Evolutionary conservation across 2,888 invertebrate genomes (phyloP).

Genomic region (Brachyptera risi): DNA sequence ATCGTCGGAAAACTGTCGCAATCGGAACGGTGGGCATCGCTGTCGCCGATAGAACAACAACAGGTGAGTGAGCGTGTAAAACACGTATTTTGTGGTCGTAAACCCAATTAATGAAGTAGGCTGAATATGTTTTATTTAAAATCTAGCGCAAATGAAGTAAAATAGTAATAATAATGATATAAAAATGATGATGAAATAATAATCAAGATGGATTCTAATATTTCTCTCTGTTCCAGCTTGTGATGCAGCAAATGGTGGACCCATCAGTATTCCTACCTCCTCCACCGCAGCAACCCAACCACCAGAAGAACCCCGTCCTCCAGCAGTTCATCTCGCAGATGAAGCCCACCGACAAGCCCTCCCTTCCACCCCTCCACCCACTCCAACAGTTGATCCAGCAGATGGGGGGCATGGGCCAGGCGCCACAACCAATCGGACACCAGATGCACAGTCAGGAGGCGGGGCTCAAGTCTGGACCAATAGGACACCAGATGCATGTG

Average conservation of each 20-base stretch:
- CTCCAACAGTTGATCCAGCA: conserved; percentile 51
- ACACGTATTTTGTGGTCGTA: too few species aligned
- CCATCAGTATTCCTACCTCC: conserved; percentile 43
- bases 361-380: too few species aligned
- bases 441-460: conserved; percentile 15
- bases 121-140: too few species aligned
- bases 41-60: conserved; percentile 51
- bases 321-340: conserved; percentile 52
- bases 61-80: too few species aligned
- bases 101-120: too few species aligned
- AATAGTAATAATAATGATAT: too few species aligned
- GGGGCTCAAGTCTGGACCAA: neutral
- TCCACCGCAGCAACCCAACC: conserved; percentile 41
- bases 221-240: conserved; percentile 19
- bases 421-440: neutral
- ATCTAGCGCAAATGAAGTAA: too few species aligned
- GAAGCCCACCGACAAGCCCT: conserved; percentile 43
- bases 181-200: too few species aligned
- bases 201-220: too few species aligned
- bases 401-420: conserved; percentile 44
- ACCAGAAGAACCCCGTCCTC: conserved; percentile 50
- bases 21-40: conserved; percentile 48
- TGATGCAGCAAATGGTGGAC: conserved; percentile 34
- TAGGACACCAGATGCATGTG: neutral
- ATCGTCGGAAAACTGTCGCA: conserved; percentile 40